Conservation (phyloP, 1,140 invertebrate species). For the Danaus melanippus region DNA sequence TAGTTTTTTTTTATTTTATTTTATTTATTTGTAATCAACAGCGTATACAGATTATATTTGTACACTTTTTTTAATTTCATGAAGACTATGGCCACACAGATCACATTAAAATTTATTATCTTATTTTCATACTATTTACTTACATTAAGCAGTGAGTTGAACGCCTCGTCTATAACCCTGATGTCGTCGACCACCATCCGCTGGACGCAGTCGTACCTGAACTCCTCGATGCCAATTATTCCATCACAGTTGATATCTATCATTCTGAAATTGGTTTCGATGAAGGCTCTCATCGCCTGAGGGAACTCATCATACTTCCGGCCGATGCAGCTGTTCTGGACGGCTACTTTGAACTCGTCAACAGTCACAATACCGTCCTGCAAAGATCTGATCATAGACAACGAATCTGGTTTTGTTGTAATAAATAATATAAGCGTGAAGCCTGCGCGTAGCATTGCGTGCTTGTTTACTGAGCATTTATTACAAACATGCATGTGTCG, state of each 20-base stretch:
- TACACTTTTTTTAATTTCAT: no score
- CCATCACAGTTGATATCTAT: slow-evolving; percentile 87
- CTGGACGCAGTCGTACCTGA: slow-evolving; percentile 85
- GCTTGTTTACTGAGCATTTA: slow-evolving; percentile 10
- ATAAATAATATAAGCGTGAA: slow-evolving; percentile 25
- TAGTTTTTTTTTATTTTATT: no score
- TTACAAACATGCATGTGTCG: background rate
- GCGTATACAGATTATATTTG: no score
- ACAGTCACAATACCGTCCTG: slow-evolving; percentile 86
- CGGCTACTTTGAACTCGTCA: slow-evolving; percentile 86
- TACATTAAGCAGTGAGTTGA: slow-evolving; percentile 83
- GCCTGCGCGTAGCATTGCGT: slow-evolving; percentile 30
- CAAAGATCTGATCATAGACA: slow-evolving; percentile 34
- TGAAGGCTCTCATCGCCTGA: slow-evolving; percentile 85
- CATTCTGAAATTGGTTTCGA: slow-evolving; percentile 85
- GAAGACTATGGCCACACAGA: no score
- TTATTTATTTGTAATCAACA: no score
- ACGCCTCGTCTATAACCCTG: slow-evolving; percentile 82
- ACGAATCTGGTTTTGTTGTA: slow-evolving; percentile 17
- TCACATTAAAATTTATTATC: no score
- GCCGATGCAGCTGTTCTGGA: slow-evolving; percentile 85
- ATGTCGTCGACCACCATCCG: slow-evolving; percentile 84
- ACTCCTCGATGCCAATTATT: slow-evolving; percentile 83
- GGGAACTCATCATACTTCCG: slow-evolving; percentile 85
- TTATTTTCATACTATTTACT: slow-evolving; percentile 42